A percentile compares a stretch with the other conserved stretches of the same genome.
These are phyloP conservation scores for Chionis minor DNA, from an alignment of 2,113 vertebrate species.

Conservation along the genomic window DNA sequence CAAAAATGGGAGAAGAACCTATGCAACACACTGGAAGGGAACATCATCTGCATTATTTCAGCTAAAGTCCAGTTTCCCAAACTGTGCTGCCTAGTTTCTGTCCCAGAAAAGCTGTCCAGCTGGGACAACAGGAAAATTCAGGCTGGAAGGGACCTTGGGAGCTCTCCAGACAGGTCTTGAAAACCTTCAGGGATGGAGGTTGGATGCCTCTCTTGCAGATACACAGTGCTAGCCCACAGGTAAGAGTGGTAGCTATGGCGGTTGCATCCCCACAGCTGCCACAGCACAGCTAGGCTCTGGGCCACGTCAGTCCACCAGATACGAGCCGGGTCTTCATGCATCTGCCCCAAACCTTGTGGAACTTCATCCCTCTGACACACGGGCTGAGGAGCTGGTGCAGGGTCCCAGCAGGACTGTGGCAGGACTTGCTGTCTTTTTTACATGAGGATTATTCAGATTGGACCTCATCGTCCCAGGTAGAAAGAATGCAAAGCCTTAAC, in stretches of 20 bases:
- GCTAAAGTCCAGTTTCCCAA: neutral
- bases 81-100: neutral
- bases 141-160: neutral
- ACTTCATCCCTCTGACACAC: neutral
- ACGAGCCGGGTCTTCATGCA: neutral
- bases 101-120: neutral
- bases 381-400: neutral
- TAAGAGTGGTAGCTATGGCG: neutral
- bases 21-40: neutral
- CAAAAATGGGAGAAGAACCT: neutral
- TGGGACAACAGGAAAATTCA: neutral
- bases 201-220: neutral
- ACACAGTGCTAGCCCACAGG: neutral
- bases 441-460: neutral
- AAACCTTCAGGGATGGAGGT: neutral
- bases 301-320: neutral
- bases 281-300: neutral
- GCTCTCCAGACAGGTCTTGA: neutral
- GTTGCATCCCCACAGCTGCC: fast-evolving
- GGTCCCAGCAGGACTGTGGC: neutral
- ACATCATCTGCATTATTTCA: neutral
- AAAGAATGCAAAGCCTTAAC: neutral
- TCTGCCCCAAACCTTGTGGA: neutral
- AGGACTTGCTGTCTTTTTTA: neutral
- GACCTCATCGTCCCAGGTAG: neutral